Conservation (phyloP, 2,888 invertebrate species). For the Vandiemenella viatica region DNA sequence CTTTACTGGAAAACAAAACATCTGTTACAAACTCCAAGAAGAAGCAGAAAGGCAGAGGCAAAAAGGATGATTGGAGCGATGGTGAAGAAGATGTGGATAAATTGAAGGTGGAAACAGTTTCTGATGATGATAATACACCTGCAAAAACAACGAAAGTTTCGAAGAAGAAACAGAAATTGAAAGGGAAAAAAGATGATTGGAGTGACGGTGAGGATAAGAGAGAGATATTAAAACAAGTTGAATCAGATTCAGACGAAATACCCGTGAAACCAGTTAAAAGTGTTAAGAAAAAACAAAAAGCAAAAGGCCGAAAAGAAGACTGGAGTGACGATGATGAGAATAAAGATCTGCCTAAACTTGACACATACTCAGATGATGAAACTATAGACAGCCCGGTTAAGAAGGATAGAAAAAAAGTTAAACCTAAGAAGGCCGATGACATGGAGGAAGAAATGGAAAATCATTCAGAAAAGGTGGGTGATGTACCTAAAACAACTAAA, state of each 20-base stretch:
- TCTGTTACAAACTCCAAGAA: slow-evolving; percentile 13
- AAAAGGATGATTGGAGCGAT: slow-evolving; percentile 19
- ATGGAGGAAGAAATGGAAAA: slow-evolving; percentile 12
- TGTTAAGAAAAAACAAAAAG: slow-evolving; percentile 23
- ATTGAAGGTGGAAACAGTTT: slow-evolving; percentile 19
- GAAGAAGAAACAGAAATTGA: slow-evolving; percentile 27
- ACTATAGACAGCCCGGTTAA: slow-evolving; percentile 20
- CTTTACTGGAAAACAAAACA: slow-evolving; percentile 13
- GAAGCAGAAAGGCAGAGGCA: slow-evolving; percentile 16
- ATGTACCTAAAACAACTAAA: background rate
- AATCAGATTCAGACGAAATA: too few relatives aligned
- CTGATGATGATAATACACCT: slow-evolving; percentile 21
- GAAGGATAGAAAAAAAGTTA: slow-evolving; percentile 28
- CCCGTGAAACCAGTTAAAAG: slow-evolving; percentile 32
- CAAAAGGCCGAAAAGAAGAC: slow-evolving; percentile 3
- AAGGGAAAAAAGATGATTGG: slow-evolving; percentile 15
- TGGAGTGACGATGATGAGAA: slow-evolving; percentile 10
- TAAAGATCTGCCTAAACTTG: slow-evolving; percentile 11
- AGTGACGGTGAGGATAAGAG: slow-evolving; percentile 26
- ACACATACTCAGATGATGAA: slow-evolving; percentile 15
- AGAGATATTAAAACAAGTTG: slow-evolving; percentile 17
- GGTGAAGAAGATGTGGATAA: slow-evolving; percentile 25
- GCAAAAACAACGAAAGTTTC: slow-evolving; percentile 29
- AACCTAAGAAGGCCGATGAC: slow-evolving; percentile 19
- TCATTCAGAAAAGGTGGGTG: slow-evolving; percentile 13